Base-by-base conservation (phyloP, 2,113 vertebrate species). In the Anser brachyrhynchus region DNA sequence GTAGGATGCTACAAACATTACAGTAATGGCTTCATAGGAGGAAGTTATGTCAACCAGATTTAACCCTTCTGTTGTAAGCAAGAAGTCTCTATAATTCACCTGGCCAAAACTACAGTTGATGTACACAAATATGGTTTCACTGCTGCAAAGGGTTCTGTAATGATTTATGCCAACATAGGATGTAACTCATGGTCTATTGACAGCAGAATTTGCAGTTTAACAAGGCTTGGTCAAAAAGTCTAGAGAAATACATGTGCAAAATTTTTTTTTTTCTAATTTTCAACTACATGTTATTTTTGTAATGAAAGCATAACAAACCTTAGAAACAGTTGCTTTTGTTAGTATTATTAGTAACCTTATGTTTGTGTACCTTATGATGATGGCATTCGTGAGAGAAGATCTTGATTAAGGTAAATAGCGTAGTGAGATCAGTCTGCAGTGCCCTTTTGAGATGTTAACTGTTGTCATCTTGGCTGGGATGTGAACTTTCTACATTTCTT, bases 31-130 rank as follows among this genome's bases (percentile, higher is more conserved):
- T 72, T 92, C 72, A 6, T 41, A 80, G 67, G 41, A 90, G 44
- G 17, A 61, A 84, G 80, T 11, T 31, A 19, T 15, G 11, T 28
- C 49, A 26, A 58, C 70, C 80, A 62, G 85, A 55, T 73, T 33
- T 66, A 94, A 52, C 25, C 10, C 31, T 74, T n/a, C 11, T 80
- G 18, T 25, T 67, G 54, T n/a, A 44, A 66, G 49, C 35, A 31
- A 25, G 7, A 44, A 52, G 11, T 33, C 26, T 66, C 0, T 59
- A 10, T 46, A 70, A 54, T 19, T 77, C 49, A 16, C 29, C 44
- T 18, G 35, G 29, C 28, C 43, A 46, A 71, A 83, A 23, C 39
- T 35, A 13, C 18, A 44, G n/a, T 39, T 0, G 0, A 3, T 14
- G 37, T 8, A 35, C 21, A 1, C 0, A 3, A 92, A 6, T 18